Evolutionary conservation across 2,797 vertebrate genomes (phyloP), one percentile per base, ranked within the genome.

Genomic region (Etheostoma nigrum): DNA sequence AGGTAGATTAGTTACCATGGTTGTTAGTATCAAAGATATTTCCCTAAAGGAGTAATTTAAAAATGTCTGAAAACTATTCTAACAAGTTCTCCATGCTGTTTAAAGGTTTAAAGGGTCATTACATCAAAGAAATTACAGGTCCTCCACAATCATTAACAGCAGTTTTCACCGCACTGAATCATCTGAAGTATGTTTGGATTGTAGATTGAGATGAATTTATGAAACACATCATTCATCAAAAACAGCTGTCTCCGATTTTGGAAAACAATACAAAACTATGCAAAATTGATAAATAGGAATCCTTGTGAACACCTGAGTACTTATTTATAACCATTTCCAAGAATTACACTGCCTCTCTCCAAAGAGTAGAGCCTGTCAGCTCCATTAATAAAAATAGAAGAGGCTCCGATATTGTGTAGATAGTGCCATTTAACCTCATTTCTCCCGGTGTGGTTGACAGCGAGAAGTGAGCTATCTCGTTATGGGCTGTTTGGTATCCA

Each of bases 391-490:
- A 90, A 94, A 94, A 93, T 94, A 94, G 93, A 93, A 87, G 89
- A 91, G 90, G 80, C 90, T 89, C 83, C 91, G 74, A 68, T 86
- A 83, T 88, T 88, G 89, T 88, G 77, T 49, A 93, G 92, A 93
- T 94, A 94, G 85, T 82, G 89, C 83, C 85, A 92, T 94, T 94
- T 92, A 94, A 93, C 92, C 93, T 94, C 49, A 92, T 94, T 94
- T 94, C 84, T 87, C 16, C 73, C 55, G 55, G 89, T 80, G 91
- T 87, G 85, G 79, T 79, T 88, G 93, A 94, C 90, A 91, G 87
- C 61, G 65, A 90, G 88, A 81, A 75, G 85, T 68, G 62, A 66
- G 81, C 85, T 92, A 92, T 95, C 90, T 94, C 3, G 30, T 75
- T 83, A 85, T 67, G 84, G 88, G 83, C 86, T 87, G 82, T 81